Conservation (phyloP, 2,113 vertebrate species). For the Gorilla gorilla region DNA sequence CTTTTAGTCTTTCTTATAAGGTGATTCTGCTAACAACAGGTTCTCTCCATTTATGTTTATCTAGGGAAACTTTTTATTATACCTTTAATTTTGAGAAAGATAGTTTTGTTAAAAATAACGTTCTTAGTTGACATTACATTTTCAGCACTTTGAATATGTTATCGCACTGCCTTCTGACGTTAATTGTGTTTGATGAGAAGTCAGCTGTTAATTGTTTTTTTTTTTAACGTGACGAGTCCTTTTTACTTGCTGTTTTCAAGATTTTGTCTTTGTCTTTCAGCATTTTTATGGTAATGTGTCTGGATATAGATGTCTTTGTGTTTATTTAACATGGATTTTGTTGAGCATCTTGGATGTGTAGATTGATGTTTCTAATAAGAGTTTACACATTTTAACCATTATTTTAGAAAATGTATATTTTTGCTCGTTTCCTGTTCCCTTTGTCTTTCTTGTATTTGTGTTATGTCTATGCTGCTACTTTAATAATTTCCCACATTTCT, state of each 20-base stretch:
- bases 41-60: too few species aligned
- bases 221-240: not conserved
- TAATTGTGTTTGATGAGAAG: not conserved
- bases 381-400: not conserved
- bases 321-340: not conserved
- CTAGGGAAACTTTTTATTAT: too few species aligned
- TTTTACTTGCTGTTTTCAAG: not conserved
- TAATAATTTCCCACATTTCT: not conserved
- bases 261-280: not conserved
- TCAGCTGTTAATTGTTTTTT: not conserved
- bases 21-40: too few species aligned
- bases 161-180: not conserved
- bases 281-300: not conserved
- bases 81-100: too few species aligned
- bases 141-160: not conserved
- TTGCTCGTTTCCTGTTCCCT: not conserved
- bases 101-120: too few species aligned
- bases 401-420: not conserved
- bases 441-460: not conserved
- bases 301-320: not conserved
- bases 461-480: not conserved
- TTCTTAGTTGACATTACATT: too few species aligned
- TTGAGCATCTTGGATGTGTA: not conserved
- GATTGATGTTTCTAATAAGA: not conserved
- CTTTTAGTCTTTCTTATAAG: too few species aligned